Percentiles rank a stretch among this genome's conserved stretches.
Conservation (phyloP, 2,797 vertebrate genomes). For the Lutjanus argentimaculatus region DNA sequence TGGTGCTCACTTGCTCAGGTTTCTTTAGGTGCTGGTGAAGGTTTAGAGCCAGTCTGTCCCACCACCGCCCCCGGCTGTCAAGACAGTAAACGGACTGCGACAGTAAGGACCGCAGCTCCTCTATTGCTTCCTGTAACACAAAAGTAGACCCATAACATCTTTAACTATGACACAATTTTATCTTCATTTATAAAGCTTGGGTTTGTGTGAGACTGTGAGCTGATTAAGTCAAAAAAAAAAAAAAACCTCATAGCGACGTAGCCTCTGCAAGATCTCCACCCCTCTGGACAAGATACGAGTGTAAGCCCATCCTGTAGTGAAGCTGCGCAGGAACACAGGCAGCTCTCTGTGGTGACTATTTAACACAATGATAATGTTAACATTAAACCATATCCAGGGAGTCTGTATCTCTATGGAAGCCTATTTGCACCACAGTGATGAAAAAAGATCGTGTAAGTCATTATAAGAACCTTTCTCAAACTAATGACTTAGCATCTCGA, state of each 20-base stretch:
- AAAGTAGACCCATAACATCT: not conserved
- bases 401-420: not conserved
- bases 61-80: conserved; percentile 96
- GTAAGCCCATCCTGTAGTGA: conserved; percentile 94
- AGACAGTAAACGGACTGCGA: conserved; percentile 90
- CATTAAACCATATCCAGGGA: not conserved
- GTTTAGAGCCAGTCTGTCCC: conserved; percentile 96
- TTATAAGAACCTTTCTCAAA: too few species aligned
- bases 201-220: not conserved
- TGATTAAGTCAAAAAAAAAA: not conserved
- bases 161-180: not conserved
- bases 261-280: conserved; percentile 95
- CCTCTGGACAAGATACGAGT: conserved; percentile 92
- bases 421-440: too few species aligned
- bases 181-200: not conserved
- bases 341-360: conserved; percentile 88
- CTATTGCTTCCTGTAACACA: conserved; percentile 89
- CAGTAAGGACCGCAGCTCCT: conserved; percentile 89
- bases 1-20: conserved; percentile 86
- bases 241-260: conserved; percentile 91
- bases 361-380: conserved; percentile 30
- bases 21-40: conserved; percentile 95
- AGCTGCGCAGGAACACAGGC: conserved; percentile 92
- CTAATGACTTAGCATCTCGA: too few species aligned
- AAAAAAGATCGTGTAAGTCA: too few species aligned